These are phyloP conservation scores for Oreochromis grahami DNA, from an alignment of 2,797 vertebrate species.

Conservation along the genomic window DNA sequence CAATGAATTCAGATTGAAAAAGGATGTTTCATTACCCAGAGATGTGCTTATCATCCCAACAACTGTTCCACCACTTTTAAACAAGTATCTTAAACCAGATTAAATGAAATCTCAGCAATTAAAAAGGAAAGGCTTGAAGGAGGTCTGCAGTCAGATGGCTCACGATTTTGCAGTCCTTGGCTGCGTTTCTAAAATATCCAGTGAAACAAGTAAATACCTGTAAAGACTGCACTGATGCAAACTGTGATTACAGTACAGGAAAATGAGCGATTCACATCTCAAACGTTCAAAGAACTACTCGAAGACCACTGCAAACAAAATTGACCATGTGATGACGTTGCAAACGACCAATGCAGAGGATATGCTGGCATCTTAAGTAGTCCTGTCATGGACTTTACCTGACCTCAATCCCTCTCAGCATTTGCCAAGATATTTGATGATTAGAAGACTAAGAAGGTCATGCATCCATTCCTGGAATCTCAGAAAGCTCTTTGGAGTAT, in stretches of 20 bases:
- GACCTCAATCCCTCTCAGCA: neutral
- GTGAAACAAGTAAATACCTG: constrained; percentile 51
- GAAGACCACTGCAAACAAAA: neutral
- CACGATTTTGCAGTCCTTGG: constrained; percentile 32
- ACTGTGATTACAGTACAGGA: neutral
- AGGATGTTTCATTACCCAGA: constrained; percentile 18
- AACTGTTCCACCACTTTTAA: constrained; percentile 46
- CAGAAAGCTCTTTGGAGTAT: neutral
- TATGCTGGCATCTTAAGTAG: neutral
- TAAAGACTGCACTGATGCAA: constrained; percentile 28
- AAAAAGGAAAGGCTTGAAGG: constrained; percentile 19
- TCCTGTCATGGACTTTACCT: neutral
- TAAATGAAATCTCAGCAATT: constrained; percentile 42
- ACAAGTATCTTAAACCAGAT: constrained; percentile 43
- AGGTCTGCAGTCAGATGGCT: constrained; percentile 43
- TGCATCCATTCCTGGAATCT: neutral
- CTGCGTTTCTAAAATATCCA: constrained; percentile 29
- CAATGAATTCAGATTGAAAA: constrained; percentile 29
- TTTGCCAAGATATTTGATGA: neutral
- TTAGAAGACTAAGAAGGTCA: neutral
- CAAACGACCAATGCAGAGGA: neutral
- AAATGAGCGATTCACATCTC: neutral
- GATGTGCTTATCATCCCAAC: neutral
- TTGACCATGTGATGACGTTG: neutral
- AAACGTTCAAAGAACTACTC: neutral